Evolutionary conservation across 2,888 invertebrate species (phyloP), one percentile per base, ranked within the genome.

Genomic region (Lasius fuliginosus): DNA sequence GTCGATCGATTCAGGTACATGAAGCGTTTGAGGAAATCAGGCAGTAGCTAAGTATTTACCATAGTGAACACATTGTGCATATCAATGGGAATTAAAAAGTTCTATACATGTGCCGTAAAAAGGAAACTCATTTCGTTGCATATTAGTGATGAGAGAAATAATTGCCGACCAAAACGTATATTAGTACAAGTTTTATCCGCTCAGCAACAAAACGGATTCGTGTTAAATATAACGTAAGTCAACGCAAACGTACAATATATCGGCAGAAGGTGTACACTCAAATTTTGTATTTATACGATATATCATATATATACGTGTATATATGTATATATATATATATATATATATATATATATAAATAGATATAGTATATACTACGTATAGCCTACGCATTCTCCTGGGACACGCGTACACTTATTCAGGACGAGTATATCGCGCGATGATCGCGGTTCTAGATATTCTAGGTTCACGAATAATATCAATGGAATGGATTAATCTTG

Each of bases 41-140:
- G 94, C 94, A 94, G 36, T 94, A 94, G 94, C 94, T 93, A 93
- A 93, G 92, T 94, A 94, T 94, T 93, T 94, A 94, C 94, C 94
- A 95, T 94, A 95, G 94, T 94, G 94, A 95, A 94, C 94, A 95
- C 94, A 95, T 95, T 94, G 95, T 95, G 95, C 95, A 95, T 94
- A 93, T 95, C 94, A 95, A 95, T 94, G 94, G 94, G 94, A 95
- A 95, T 94, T 93, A 93, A 90, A 93, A 95, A 95, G 94, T 93
- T 94, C 94, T 95, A 95, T 95, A 95, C 95, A 94, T 94, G 96
- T 96, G 96, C 96, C 96, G 96, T 96, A 96, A 95, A 96, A 96
- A 96, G 95, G 95, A 95, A 96, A 96, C 96, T 96, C 94, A 96
- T 96, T 94, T 94, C 93, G 94, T 95, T 94, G 94, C 94, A 94